A percentile compares a stretch with the other conserved stretches of the same genome.
Conservation (phyloP, 1,140 invertebrate genomes). For the Delia radicum region DNA sequence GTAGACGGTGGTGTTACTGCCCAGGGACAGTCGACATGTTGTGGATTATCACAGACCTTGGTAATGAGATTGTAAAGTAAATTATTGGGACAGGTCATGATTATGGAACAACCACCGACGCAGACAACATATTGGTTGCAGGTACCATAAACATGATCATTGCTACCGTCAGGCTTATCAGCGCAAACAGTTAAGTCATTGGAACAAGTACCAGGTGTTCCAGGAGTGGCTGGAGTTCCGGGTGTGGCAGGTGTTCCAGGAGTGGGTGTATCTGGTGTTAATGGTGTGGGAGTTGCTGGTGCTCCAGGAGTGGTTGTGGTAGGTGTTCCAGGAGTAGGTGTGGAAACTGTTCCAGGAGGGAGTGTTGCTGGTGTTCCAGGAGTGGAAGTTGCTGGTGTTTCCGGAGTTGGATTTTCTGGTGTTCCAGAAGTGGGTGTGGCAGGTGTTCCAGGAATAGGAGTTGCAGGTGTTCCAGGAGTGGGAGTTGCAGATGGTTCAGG, state of each 20-base stretch:
- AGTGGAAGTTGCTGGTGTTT: not conserved
- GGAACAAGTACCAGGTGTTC: not conserved
- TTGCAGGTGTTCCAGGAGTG: conserved; percentile 22
- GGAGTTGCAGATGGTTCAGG: not conserved
- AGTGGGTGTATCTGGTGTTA: not conserved
- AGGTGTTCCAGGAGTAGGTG: not conserved
- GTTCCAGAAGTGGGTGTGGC: too few relatives aligned
- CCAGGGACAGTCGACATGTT: conserved; percentile 4
- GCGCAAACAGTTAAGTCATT: not conserved
- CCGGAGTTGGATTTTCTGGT: not conserved
- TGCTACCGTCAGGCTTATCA: not conserved
- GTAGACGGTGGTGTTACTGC: not conserved
- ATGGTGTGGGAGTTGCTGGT: not conserved
- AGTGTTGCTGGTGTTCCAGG: not conserved
- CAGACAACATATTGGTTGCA: conserved; percentile 26
- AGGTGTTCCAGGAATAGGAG: too few relatives aligned
- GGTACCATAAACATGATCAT: not conserved
- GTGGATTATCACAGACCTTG: conserved; percentile 38
- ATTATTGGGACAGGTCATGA: conserved; percentile 23
- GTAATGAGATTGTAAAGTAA: conserved; percentile 18
- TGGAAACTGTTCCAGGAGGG: not conserved
- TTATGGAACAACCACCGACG: not conserved
- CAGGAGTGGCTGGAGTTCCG: not conserved
- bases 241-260: not conserved
- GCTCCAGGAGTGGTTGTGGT: not conserved